These are phyloP conservation scores for Hemicordylus capensis DNA, from an alignment of 2,113 vertebrate genomes.

Conservation along the genomic window DNA sequence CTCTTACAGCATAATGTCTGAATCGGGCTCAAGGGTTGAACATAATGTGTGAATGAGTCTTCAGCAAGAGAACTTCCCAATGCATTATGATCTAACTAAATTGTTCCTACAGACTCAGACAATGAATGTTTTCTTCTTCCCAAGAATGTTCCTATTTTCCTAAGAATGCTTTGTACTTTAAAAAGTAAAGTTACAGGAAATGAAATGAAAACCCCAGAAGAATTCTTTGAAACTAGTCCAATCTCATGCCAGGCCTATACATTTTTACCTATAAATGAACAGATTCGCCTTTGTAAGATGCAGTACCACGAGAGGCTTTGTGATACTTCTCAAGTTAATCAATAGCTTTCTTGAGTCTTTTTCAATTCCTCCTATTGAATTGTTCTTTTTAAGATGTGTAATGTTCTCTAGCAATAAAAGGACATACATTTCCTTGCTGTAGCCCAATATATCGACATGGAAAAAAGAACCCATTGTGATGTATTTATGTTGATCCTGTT, in stretches of 20 bases:
- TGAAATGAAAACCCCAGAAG: conserved; percentile 26
- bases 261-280: conserved; percentile 42
- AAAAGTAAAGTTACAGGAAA: conserved; percentile 37
- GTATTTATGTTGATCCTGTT: neutral
- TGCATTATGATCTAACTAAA: neutral
- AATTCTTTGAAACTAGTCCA: conserved; percentile 28
- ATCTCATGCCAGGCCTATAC: conserved; percentile 44
- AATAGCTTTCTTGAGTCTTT: conserved; percentile 63
- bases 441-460: neutral
- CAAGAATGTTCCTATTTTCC: neutral
- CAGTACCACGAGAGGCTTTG: conserved; percentile 54
- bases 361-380: conserved; percentile 66
- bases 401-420: neutral
- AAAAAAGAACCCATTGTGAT: neutral
- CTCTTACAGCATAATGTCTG: too few relatives aligned
- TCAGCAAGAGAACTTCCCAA: neutral
- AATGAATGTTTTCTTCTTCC: neutral
- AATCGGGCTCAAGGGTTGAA: too few relatives aligned
- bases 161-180: neutral
- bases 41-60: neutral
- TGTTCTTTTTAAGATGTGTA: conserved; percentile 24
- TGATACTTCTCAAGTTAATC: conserved; percentile 57
- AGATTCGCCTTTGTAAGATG: conserved; percentile 53
- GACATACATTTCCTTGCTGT: neutral
- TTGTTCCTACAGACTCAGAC: neutral